Conservation (phyloP, 2,797 vertebrate species). For the Ptychobarbus kaznakovi region DNA sequence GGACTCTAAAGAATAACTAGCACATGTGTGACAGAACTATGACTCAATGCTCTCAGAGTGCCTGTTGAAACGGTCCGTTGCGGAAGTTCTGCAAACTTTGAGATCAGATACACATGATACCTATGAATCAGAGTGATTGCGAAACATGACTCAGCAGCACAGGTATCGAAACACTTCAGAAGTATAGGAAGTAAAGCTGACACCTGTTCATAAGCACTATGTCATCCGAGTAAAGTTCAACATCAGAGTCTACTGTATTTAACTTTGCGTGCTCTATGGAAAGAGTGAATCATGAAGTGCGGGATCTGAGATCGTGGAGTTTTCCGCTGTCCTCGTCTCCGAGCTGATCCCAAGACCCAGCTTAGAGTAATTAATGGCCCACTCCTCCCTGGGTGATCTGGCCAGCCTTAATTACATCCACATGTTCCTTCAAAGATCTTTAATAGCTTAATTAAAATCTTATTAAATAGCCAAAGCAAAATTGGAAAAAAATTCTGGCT, state of each 20-base stretch:
- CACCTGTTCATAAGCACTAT: slow-evolving; percentile 5
- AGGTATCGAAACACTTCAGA: slow-evolving; percentile 19
- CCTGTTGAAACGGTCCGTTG: slow-evolving; percentile 55
- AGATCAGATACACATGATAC: slow-evolving; percentile 49
- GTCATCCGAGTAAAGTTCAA: slow-evolving; percentile 15
- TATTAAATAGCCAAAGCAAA: slow-evolving; percentile 77
- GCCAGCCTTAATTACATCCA: slow-evolving; percentile 77
- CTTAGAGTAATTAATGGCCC: slow-evolving; percentile 78
- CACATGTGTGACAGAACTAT: slow-evolving; percentile 60
- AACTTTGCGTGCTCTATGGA: slow-evolving; percentile 38
- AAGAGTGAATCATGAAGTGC: slow-evolving; percentile 49
- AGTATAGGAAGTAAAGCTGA: slow-evolving; percentile 2
- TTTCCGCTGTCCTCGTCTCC: slow-evolving; percentile 60
- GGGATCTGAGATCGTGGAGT: slow-evolving; percentile 19
- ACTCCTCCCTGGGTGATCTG: slow-evolving; percentile 74
- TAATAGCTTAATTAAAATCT: slow-evolving; percentile 82
- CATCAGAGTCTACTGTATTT: background rate
- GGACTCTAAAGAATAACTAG: slow-evolving; percentile 57
- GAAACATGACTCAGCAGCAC: slow-evolving; percentile 42
- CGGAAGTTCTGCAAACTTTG: slow-evolving; percentile 47
- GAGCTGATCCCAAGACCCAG: slow-evolving; percentile 70
- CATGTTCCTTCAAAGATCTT: slow-evolving; percentile 79
- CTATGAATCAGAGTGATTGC: slow-evolving; percentile 50
- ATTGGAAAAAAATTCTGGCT: slow-evolving; percentile 67
- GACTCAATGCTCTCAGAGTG: slow-evolving; percentile 60